Evolutionary conservation across 2,888 invertebrate genomes (phyloP), one percentile per base, ranked within the genome.

Genomic region (Trissolcus brochymenae): DNA sequence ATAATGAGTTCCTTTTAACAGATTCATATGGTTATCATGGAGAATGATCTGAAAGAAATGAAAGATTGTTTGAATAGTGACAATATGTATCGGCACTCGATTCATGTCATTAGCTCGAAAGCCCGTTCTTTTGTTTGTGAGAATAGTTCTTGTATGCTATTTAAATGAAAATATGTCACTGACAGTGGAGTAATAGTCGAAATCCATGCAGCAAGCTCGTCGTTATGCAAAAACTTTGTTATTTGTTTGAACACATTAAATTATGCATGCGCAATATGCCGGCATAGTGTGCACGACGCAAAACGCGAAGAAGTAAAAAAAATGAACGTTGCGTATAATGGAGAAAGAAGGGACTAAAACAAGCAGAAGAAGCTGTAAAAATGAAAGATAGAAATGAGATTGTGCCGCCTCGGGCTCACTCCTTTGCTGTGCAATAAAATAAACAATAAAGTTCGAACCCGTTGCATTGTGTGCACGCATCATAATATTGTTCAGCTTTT

Each of bases 251-350:
- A 84, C 84, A 82, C 81, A 85, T 84, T 88, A 85, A 88, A 88
- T 88, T 88, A 88, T 88, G 87, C 87, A 88, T 87, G 88, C 87
- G 85, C 88, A 87, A 88, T 87, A 87, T 87, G 87, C 85, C 76
- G 84, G 80, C 84, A 82, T 57, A 61, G 35, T 35, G 81, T 54
- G 65, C 62, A 46, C 35, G 68, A 60, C 64, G 64, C 54, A 72
- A 71, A 61, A 68, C 51, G 76, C 51, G 76, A 67, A 60, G 61
- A 55, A 61, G 73, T 6, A 74, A 65, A 76, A 79, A 71, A 71
- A 46, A 51, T 40, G 59, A 70, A 67, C 64, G 62, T 56, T 76
- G 76, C 72, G 73, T 76, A 70, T 70, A 76, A 79, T 72, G 76
- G 70, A 72, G 51, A 74, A 70, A 64, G 59, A 67, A 65, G 25